Evolutionary conservation across 2,888 invertebrate genomes (phyloP).

Genomic region (Leucoma salicis): DNA sequence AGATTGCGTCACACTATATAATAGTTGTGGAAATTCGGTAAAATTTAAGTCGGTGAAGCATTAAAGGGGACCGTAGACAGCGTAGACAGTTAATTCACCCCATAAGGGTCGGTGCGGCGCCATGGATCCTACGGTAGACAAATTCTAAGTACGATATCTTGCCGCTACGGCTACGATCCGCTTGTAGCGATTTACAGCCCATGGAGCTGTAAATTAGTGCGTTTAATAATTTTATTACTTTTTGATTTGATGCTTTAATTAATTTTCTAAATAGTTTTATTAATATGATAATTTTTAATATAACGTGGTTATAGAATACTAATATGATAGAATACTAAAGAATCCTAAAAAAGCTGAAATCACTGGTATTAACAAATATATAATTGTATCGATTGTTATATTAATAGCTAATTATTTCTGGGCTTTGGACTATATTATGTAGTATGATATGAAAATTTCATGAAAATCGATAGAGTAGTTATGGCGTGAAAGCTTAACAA

Average conservation of each 20-base stretch:
- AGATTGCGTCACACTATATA: constrained; percentile 71
- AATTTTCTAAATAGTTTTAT: background rate
- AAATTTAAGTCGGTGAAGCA: constrained; percentile 78
- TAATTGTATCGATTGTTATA: no score
- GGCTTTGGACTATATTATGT: no score
- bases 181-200: constrained; percentile 31
- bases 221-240: constrained; percentile 11
- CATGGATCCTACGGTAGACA: constrained; percentile 76
- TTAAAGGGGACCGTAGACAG: constrained; percentile 73
- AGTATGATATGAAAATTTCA: no score
- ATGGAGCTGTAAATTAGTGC: constrained; percentile 32
- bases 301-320: no score
- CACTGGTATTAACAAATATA: no score
- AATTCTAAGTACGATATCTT: constrained; percentile 71
- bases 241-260: background rate
- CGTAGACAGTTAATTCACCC: constrained; percentile 78
- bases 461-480: no score
- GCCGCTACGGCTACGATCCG: constrained; percentile 42
- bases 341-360: no score
- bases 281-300: no score
- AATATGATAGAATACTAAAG: no score
- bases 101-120: constrained; percentile 79
- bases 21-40: constrained; percentile 75
- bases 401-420: no score
- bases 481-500: no score